Conservation (phyloP, 64 coral and sea anemone species). For the Porites australiensis region DNA sequence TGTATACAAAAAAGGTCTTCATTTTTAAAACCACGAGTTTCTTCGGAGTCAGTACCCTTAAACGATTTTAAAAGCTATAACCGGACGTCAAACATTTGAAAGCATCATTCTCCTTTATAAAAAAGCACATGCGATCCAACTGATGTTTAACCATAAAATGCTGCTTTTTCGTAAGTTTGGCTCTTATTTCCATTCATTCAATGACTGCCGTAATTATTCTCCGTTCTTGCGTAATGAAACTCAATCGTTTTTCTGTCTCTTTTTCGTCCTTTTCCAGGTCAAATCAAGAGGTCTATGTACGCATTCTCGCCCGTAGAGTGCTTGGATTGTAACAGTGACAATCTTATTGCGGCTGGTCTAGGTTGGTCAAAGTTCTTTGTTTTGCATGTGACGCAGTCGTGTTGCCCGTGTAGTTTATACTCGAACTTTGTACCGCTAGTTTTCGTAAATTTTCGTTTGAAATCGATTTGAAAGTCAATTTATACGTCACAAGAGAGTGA, state of each 20-base stretch:
- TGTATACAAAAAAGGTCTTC: not conserved
- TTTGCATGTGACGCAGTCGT: not conserved
- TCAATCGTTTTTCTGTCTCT: not conserved
- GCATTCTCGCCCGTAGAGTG: constrained; percentile 89
- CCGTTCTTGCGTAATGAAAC: too few species aligned
- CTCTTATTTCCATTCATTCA: too few species aligned
- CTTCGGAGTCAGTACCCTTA: not conserved
- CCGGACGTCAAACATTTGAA: too few species aligned
- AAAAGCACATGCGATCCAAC: too few species aligned
- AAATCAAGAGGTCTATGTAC: constrained; percentile 89
- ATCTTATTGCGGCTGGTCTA: constrained; percentile 78
- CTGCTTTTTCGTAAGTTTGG: not conserved
- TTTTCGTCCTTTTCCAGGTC: constrained; percentile 63
- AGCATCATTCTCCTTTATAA: too few species aligned
- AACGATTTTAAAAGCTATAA: too few species aligned
- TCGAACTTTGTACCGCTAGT: not conserved
- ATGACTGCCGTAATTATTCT: too few species aligned
- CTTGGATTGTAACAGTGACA: constrained; percentile 78
- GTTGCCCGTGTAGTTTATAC: not conserved
- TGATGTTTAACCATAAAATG: not conserved
- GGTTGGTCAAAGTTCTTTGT: constrained; percentile 67
- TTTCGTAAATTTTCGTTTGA: not conserved
- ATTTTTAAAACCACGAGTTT: not conserved
- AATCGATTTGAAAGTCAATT: not conserved
- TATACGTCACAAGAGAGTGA: not conserved